Conservation (phyloP, 2,113 vertebrate genomes). For the Sterna hirundo region DNA sequence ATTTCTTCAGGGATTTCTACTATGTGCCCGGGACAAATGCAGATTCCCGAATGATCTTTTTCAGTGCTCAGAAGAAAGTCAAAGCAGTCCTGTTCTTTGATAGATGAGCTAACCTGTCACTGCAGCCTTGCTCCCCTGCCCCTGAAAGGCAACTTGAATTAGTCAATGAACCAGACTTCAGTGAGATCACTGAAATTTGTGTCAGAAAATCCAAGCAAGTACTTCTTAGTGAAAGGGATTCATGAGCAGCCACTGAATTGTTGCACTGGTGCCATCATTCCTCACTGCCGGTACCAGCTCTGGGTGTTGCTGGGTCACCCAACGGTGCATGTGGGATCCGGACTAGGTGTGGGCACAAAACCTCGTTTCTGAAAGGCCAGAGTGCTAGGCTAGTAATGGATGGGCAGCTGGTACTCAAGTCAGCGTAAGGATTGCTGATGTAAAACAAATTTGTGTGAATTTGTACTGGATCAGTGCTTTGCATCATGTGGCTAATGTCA, state of each 20-base stretch:
- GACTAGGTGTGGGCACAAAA: neutral
- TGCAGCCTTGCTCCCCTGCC: neutral
- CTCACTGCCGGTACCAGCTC: neutral
- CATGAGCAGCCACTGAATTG: neutral
- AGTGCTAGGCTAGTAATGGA: neutral
- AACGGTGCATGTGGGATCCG: neutral
- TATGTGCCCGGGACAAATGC: neutral
- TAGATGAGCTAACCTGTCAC: neutral
- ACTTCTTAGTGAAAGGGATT: neutral
- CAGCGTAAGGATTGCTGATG: neutral
- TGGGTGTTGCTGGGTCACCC: neutral
- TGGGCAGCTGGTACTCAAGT: neutral
- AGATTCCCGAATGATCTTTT: neutral
- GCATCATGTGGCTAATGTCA: neutral
- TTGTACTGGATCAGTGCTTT: neutral
- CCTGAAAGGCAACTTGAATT: neutral
- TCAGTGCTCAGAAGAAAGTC: neutral
- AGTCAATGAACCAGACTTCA: neutral
- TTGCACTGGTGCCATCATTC: neutral
- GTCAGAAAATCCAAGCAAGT: neutral
- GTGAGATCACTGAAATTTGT: neutral
- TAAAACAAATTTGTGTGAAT: neutral
- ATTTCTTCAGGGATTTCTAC: constrained; percentile 31
- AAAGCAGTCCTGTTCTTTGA: neutral
- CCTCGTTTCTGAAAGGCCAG: neutral